phyloP scores from a whole-genome alignment of 2,113 vertebrate species.

The Mobula birostris region DNA sequence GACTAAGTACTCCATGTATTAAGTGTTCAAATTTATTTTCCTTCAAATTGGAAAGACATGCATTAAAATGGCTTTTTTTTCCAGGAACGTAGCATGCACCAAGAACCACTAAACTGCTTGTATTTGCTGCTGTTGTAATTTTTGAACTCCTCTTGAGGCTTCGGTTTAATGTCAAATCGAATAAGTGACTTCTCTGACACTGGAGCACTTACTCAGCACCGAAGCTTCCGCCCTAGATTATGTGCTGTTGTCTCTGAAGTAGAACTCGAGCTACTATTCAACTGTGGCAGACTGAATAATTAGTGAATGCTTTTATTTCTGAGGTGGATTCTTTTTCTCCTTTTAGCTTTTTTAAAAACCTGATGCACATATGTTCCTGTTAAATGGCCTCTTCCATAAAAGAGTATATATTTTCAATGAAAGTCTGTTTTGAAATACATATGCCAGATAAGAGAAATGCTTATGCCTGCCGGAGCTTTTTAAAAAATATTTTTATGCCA shows the following conservation, averaged over 20 bases:
- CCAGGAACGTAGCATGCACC: not conserved
- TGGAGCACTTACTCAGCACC: not conserved
- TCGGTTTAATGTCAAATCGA: not conserved
- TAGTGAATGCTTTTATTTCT: not conserved
- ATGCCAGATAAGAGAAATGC: not conserved
- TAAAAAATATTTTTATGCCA: not conserved
- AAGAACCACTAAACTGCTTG: not conserved
- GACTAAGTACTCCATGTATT: not conserved
- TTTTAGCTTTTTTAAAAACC: not conserved
- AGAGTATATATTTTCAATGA: not conserved
- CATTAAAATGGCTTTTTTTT: not conserved
- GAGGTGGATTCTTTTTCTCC: not conserved
- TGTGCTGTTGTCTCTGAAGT: not conserved
- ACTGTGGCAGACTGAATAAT: not conserved
- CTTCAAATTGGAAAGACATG: not conserved
- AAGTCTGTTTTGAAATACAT: not conserved
- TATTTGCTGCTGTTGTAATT: not conserved
- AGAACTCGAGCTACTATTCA: not conserved
- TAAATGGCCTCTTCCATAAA: not conserved
- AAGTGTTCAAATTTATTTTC: not conserved
- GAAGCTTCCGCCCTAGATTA: not conserved
- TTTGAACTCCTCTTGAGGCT: not conserved
- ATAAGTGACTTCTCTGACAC: not conserved
- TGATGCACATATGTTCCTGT: not conserved
- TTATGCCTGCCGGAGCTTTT: not conserved